Evolutionary conservation across 2,797 vertebrate genomes (phyloP).

Genomic region (Leontopithecus rosalia): DNA sequence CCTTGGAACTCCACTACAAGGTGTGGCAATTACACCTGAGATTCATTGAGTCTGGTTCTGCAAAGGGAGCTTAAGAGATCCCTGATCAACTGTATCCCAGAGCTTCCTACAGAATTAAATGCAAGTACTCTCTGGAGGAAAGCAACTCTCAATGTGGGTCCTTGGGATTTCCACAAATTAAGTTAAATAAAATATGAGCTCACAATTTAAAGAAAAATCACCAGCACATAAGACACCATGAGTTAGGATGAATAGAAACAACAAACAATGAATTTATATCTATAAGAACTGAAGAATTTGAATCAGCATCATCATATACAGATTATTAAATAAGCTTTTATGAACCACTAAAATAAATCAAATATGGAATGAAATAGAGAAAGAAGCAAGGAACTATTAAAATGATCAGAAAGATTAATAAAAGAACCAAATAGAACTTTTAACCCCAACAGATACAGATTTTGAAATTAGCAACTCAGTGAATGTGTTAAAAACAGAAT

Average conservation of each 20-base stretch:
- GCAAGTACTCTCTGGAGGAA: not conserved
- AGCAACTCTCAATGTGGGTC: not conserved
- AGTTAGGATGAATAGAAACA: slow-evolving; percentile 5
- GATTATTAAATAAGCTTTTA: slow-evolving; percentile 12
- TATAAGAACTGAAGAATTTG: slow-evolving; percentile 6
- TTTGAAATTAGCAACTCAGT: slow-evolving; percentile 10
- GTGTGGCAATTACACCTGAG: not conserved
- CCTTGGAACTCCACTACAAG: not conserved
- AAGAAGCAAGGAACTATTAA: not conserved
- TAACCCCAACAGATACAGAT: not conserved
- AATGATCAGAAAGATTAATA: not conserved
- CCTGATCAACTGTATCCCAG: not conserved
- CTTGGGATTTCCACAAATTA: slow-evolving; percentile 28
- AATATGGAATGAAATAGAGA: not conserved
- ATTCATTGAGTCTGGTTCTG: not conserved
- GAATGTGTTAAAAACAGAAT: not conserved
- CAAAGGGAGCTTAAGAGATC: not conserved
- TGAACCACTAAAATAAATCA: not conserved
- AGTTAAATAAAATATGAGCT: slow-evolving; percentile 55
- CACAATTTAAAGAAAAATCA: not conserved
- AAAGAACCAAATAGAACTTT: not conserved
- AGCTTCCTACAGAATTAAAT: not conserved
- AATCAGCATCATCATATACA: not conserved
- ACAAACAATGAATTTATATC: not conserved
- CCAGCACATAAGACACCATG: not conserved